A percentile compares a stretch with the other conserved stretches of the same genome.
Evolutionary conservation across 2,113 vertebrate genomes (phyloP).

Genomic region (Cinclus mexicanus): DNA sequence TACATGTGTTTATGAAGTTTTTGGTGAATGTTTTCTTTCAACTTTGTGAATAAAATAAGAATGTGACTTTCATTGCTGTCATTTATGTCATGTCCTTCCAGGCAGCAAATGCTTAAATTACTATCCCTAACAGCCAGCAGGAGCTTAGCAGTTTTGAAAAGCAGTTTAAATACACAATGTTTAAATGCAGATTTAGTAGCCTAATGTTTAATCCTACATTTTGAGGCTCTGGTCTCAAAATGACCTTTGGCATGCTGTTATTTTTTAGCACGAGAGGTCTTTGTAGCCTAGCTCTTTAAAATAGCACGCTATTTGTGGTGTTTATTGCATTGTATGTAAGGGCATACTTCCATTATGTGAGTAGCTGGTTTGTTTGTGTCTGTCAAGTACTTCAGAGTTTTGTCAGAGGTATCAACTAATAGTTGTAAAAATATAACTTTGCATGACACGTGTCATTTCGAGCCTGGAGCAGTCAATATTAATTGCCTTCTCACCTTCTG

Average conservation of each 20-base stretch:
- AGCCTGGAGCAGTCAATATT: background rate
- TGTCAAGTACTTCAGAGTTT: background rate
- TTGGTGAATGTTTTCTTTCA: background rate
- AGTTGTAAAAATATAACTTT: background rate
- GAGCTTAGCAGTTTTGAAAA: slow-evolving; percentile 46
- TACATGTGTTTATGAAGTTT: background rate
- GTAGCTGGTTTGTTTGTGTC: background rate
- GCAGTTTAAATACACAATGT: slow-evolving; percentile 37
- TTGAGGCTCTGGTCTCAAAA: slow-evolving; percentile 8
- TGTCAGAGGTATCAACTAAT: background rate
- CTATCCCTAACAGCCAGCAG: slow-evolving; percentile 1
- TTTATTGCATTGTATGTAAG: background rate
- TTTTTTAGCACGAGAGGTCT: background rate
- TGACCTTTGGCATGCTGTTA: slow-evolving; percentile 13
- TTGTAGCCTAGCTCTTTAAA: slow-evolving; percentile 13
- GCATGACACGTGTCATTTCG: background rate
- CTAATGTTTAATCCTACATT: slow-evolving; percentile 48
- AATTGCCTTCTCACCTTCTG: background rate
- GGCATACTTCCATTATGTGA: background rate
- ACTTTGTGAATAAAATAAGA: background rate
- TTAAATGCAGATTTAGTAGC: slow-evolving; percentile 53
- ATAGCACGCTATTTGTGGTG: background rate
- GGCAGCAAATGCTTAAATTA: background rate
- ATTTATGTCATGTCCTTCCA: background rate
- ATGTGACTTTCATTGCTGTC: slow-evolving; percentile 4